Base-by-base conservation (phyloP, 2,888 invertebrate species). In the Synanthedon vespiformis region DNA sequence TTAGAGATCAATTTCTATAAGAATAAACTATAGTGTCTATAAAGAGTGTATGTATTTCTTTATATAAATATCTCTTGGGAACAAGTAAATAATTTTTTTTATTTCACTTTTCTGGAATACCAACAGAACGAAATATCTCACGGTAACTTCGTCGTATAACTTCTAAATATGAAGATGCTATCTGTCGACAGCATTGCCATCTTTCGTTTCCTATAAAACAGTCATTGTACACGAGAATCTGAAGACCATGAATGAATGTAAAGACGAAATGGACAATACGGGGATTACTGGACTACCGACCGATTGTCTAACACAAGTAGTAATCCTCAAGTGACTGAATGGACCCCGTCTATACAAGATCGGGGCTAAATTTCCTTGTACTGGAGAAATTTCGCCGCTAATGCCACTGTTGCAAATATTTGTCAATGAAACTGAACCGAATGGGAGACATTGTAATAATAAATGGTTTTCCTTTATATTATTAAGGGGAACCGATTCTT, bases 321-420 rank as follows among this genome's bases (percentile, higher is more conserved):
- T 41, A 51, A 57, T 56, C 56, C 40, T 47, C 48, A 41, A 40
- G 49, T 51, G 47, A 48, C 22, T 54, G 54, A 55, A 55, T 55
- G 54, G 54, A 61, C 63, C 60, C 44, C n/a, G 44, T 44, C 18
- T 44, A 44, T 44, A 44, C 34, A 34, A 34, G 44, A 44, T 5
- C 4, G 44, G 14, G 44, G 44, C 13, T 44, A 44, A 44, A 14
- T 44, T n/a, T n/a, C 48, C 8, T 16, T 48, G 48, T 48, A 16
- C 16, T 48, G 48, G 5, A 4, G 22, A 12, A 48, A 48, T 14
- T 12, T 18, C 48, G 55, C 56, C 54, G 27, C 55, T 70, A 77
- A 77, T 70, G 61, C 75, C 59, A 64, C 72, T 70, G 72, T 80
- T 77, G 74, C 77, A 77, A 80, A 80, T 80, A 77, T 80, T 79